These are phyloP conservation scores for Cephalotes varians DNA, from an alignment of 2,888 invertebrate species.

Conservation along the genomic window DNA sequence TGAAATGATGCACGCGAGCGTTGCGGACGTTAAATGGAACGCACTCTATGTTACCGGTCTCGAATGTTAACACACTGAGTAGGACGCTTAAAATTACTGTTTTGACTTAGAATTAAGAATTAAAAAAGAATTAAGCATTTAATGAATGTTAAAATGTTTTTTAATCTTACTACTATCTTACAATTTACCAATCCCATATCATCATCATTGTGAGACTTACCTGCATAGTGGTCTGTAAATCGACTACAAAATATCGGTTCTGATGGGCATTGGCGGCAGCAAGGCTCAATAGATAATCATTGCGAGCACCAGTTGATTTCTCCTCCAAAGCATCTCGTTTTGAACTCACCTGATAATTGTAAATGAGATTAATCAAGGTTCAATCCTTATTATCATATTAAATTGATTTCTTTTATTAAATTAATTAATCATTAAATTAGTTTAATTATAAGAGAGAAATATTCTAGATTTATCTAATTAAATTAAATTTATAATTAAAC, in stretches of 20 bases:
- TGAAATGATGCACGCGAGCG: too few species aligned
- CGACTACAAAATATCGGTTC: constrained; percentile 95
- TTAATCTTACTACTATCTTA: background rate
- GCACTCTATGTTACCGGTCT: too few species aligned
- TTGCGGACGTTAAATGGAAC: too few species aligned
- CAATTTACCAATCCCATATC: background rate
- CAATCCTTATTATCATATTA: background rate
- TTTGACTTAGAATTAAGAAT: background rate
- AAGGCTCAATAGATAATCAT: constrained; percentile 96
- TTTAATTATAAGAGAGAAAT: background rate
- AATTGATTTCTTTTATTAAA: background rate
- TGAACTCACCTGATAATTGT: constrained; percentile 89
- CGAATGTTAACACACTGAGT: background rate
- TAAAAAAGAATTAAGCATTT: background rate
- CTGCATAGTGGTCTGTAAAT: constrained; percentile 95
- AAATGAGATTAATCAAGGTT: background rate
- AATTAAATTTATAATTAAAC: background rate
- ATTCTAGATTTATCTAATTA: background rate
- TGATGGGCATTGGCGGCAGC: constrained; percentile 98
- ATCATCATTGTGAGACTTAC: constrained; percentile 81
- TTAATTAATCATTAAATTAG: background rate
- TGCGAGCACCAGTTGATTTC: constrained; percentile 97
- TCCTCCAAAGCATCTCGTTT: constrained; percentile 96
- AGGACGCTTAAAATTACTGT: background rate
- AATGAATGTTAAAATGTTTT: background rate